These are phyloP conservation scores for Apis mellifera DNA, from an alignment of 1,140 invertebrate species.

Conservation along the genomic window Amel_HAv3.1 CM009939.2:2881001-2881500, in stretches of 20 bases:
- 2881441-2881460: too few species aligned
- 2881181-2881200: conserved; percentile 57
- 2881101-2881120: neutral
- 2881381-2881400: neutral
- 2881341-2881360: conserved; percentile 75
- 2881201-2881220: conserved; percentile 75
- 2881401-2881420: neutral
- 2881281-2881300: conserved; percentile 59
- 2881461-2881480: neutral
- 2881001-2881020: conserved; percentile 90
- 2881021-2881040: conserved; percentile 84
- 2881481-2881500: neutral
- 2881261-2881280: conserved; percentile 73
- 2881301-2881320: conserved; percentile 75
- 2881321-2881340: conserved; percentile 72
- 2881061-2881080: conserved; percentile 88
- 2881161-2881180: neutral
- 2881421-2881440: too few species aligned
- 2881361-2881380: conserved; percentile 72
- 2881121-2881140: neutral
- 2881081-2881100: conserved; percentile 62
- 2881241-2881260: conserved; percentile 74
- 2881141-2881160: too few species aligned
- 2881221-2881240: conserved; percentile 75
- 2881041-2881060: conserved; percentile 83